phyloP scores from a whole-genome alignment of 2,888 invertebrate genomes.

The Latrodectus hesperus region DNA sequence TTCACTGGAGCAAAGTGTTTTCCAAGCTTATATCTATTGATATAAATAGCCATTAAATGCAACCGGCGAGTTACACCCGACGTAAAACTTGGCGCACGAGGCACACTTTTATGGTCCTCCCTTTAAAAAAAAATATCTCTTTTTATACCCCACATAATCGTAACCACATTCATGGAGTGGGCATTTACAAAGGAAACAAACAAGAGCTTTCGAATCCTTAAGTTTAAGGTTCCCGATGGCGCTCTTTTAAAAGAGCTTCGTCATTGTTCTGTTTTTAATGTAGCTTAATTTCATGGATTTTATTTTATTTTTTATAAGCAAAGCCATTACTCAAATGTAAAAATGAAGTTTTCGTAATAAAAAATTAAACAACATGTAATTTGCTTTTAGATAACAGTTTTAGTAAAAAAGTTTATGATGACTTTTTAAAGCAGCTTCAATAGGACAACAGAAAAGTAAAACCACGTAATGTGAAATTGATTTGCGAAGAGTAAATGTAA shows the following conservation, averaged over 20 bases:
- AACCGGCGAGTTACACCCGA: conserved; percentile 24
- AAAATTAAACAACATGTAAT: conserved; percentile 16
- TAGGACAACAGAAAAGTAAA: no score
- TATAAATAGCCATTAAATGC: conserved; percentile 31
- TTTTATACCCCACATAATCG: conserved; percentile 40
- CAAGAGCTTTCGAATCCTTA: conserved; percentile 6
- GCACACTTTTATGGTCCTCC: conserved; percentile 13
- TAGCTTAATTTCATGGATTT: neutral
- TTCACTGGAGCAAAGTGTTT: no score
- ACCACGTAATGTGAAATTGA: no score
- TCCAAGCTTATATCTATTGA: neutral
- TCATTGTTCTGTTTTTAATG: conserved; percentile 36
- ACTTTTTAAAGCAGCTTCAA: no score
- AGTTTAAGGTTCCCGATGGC: conserved; percentile 14
- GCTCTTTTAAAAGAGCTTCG: neutral
- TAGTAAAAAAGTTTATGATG: no score
- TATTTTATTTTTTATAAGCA: conserved; percentile 13
- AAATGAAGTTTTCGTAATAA: conserved; percentile 21
- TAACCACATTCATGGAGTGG: neutral
- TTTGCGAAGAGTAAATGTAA: no score
- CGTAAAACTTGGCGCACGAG: neutral
- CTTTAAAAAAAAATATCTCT: conserved; percentile 26
- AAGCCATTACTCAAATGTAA: conserved; percentile 20
- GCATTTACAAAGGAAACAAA: conserved; percentile 11
- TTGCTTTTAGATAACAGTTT: neutral